Conservation (phyloP, 1,140 invertebrate species). For the Doryteuthis pealeii region DNA sequence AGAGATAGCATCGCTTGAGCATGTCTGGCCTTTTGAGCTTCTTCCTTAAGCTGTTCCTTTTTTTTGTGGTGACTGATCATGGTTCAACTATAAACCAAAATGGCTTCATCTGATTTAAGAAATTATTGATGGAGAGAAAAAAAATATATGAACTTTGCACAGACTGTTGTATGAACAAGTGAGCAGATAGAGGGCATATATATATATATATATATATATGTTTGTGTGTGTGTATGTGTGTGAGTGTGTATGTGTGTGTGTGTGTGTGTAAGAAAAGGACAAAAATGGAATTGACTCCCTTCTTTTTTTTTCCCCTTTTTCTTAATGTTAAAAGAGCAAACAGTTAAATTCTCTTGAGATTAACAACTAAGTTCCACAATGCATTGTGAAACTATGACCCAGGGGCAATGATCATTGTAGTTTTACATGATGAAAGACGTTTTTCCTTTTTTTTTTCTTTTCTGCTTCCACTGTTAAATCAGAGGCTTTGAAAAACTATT, state of each 20-base stretch:
- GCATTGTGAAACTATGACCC: not conserved
- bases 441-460: no score
- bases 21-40: not conserved
- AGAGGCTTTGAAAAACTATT: not conserved
- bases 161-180: not conserved
- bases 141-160: not conserved
- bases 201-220: no score
- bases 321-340: not conserved
- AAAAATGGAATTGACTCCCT: not conserved
- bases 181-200: not conserved
- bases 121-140: not conserved
- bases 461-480: not conserved
- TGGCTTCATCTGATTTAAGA: not conserved
- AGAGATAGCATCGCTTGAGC: not conserved
- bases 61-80: not conserved
- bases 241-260: not conserved
- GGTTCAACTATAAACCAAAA: not conserved
- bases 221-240: no score
- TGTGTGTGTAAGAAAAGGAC: not conserved
- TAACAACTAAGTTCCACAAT: not conserved
- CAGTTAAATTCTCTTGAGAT: not conserved
- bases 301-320: not conserved
- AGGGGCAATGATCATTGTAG: not conserved
- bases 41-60: not conserved
- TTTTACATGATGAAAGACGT: constrained; percentile 1